Evolutionary conservation across 1,140 invertebrate genomes (phyloP).

Genomic region (Lordiphosa stackelbergi): DNA sequence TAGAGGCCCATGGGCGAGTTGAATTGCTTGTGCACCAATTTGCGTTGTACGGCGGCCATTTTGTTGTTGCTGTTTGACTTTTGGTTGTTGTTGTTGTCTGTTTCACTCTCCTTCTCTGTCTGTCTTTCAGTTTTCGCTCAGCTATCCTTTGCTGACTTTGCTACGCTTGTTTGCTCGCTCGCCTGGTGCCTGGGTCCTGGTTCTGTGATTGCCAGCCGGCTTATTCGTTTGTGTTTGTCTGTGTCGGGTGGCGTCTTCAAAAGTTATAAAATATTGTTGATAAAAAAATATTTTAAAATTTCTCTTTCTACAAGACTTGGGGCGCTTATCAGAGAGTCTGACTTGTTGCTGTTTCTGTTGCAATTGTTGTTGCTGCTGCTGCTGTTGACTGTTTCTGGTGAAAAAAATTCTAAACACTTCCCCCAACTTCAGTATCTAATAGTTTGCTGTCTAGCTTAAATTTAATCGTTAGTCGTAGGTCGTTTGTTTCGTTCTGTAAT

Average conservation of each 20-base stretch:
- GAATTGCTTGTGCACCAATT: conserved; percentile 90
- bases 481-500: conserved; percentile 69
- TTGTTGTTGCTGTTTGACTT: conserved; percentile 53
- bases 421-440: conserved; percentile 43
- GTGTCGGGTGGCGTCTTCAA: conserved; percentile 44
- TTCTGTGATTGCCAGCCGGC: conserved; percentile 2
- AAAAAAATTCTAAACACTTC: conserved; percentile 46
- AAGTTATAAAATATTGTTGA: conserved; percentile 73
- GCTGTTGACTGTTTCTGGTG: conserved; percentile 15
- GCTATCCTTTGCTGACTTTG: conserved; percentile 15
- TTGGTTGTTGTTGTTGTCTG: conserved; percentile 14
- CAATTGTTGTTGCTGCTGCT: conserved; percentile 16
- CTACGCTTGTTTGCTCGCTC: conserved; percentile 9
- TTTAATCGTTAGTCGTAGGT: conserved; percentile 69
- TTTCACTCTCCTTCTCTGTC: conserved; percentile 12
- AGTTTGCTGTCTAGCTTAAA: conserved; percentile 42
- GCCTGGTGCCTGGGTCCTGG: conserved; percentile 1
- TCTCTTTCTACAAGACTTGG: conserved; percentile 14
- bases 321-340: conserved; percentile 25
- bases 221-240: conserved; percentile 6
- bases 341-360: conserved; percentile 14
- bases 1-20: conserved; percentile 93
- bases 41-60: conserved; percentile 81
- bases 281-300: conserved; percentile 37
- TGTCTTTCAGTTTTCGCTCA: conserved; percentile 13